Conservation (phyloP, 2,113 vertebrate genomes). For the Nothoprocta pentlandii region DNA sequence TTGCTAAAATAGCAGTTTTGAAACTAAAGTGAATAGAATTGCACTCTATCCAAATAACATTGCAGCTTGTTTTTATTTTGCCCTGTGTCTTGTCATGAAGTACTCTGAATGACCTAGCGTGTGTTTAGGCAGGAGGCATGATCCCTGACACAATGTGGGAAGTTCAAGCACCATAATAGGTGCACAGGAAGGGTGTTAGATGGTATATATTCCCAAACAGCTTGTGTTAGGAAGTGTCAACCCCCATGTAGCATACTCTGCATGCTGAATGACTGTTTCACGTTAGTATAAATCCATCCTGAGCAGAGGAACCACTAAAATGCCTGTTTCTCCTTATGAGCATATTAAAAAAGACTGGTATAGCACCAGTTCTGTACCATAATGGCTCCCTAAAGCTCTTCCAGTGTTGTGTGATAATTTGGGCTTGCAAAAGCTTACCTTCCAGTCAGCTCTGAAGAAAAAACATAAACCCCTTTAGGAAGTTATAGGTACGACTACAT, state of each 20-base stretch:
- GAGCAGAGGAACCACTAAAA: background rate
- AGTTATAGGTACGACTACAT: background rate
- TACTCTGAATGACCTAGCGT: background rate
- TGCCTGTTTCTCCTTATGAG: background rate
- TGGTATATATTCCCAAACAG: background rate
- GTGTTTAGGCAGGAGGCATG: background rate
- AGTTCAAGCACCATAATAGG: background rate
- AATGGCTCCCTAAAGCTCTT: background rate
- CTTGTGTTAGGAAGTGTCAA: background rate
- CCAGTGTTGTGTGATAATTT: background rate
- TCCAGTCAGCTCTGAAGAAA: background rate
- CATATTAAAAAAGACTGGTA: background rate
- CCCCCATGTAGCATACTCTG: background rate
- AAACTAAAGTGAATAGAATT: conserved; percentile 3
- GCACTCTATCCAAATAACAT: background rate
- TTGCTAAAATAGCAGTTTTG: conserved; percentile 18
- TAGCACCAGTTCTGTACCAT: background rate
- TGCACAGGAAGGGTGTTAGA: background rate
- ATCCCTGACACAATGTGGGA: background rate
- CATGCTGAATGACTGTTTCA: background rate
- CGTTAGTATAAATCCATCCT: background rate
- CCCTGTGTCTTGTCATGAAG: background rate
- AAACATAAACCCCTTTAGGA: background rate
- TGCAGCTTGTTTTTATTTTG: background rate
- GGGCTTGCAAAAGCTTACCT: background rate